Evolutionary conservation across 2,888 invertebrate genomes (phyloP).

Genomic region (Hirtodrosophila cameraria): DNA sequence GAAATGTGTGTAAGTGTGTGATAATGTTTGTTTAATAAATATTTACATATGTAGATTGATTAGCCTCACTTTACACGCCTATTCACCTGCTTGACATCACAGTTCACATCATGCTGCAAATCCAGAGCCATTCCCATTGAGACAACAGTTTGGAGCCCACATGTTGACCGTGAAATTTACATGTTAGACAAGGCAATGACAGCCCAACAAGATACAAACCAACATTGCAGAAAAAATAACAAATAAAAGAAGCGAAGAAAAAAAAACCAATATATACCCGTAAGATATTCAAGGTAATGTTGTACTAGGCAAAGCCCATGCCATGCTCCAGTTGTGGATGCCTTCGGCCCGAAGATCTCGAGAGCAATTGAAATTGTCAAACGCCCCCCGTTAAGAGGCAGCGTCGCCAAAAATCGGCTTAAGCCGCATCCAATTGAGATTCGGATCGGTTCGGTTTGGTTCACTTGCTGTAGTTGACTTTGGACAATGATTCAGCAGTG

Average conservation of each 20-base stretch:
- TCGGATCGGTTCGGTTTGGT: constrained; percentile 45
- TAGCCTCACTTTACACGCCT: constrained; percentile 36
- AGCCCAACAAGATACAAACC: constrained; percentile 17
- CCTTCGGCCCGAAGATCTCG: constrained; percentile 48
- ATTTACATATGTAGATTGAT: constrained; percentile 35
- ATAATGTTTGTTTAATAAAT: constrained; percentile 2
- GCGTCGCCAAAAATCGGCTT: constrained; percentile 65
- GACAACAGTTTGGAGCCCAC: constrained; percentile 45
- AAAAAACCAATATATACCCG: not conserved
- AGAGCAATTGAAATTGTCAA: constrained; percentile 75
- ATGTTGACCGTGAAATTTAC: constrained; percentile 66
- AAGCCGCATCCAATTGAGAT: constrained; percentile 57
- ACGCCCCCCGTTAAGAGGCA: constrained; percentile 66
- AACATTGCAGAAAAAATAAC: constrained; percentile 33
- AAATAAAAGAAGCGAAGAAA: not conserved
- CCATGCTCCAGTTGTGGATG: constrained; percentile 69
- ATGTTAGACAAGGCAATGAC: constrained; percentile 41
- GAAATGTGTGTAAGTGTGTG: not conserved
- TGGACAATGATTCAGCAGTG: constrained; percentile 67
- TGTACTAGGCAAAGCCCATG: constrained; percentile 39
- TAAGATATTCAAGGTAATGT: constrained; percentile 47
- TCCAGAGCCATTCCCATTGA: constrained; percentile 10
- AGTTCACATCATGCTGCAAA: constrained; percentile 19
- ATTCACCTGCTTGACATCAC: constrained; percentile 41
- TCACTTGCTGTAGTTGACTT: constrained; percentile 43